These are phyloP conservation scores for Melanchra persicariae DNA, from an alignment of 2,888 invertebrate species.

Conservation along the genomic window DNA sequence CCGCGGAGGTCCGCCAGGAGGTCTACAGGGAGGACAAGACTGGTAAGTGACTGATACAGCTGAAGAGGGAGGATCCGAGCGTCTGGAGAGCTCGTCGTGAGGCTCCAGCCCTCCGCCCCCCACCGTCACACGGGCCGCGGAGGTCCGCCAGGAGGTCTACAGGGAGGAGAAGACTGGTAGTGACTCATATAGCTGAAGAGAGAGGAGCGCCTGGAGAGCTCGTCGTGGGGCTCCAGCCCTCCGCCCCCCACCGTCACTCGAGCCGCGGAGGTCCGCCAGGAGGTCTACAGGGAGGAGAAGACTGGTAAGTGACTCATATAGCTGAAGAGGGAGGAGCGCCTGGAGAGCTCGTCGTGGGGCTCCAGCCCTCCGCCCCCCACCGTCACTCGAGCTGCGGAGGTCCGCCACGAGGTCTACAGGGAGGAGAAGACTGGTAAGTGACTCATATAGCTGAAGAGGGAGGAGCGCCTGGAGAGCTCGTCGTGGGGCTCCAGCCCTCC, in stretches of 20 bases:
- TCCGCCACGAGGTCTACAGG: no score
- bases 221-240: slow-evolving; percentile 82
- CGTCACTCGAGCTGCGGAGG: no score
- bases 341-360: no score
- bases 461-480: no score
- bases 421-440: no score
- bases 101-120: slow-evolving; percentile 77
- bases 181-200: slow-evolving; percentile 81
- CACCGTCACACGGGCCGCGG: slow-evolving; percentile 71
- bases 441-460: no score
- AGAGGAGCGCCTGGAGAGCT: slow-evolving; percentile 82
- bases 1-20: slow-evolving; percentile 78
- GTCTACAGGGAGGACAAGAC: slow-evolving; percentile 82
- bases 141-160: slow-evolving; percentile 77
- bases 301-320: no score
- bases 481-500: no score
- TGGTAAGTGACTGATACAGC: slow-evolving; percentile 74
- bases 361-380: no score
- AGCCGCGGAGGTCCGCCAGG: slow-evolving; percentile 77
- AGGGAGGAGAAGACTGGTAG: slow-evolving; percentile 84
- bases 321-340: no score
- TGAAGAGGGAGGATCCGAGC: slow-evolving; percentile 86
- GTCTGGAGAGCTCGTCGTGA: slow-evolving; percentile 83
- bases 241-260: slow-evolving; percentile 71
- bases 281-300: slow-evolving; percentile 81